Evolutionary conservation across 2,888 invertebrate species (phyloP).

Genomic region (Chorisops tibialis): DNA sequence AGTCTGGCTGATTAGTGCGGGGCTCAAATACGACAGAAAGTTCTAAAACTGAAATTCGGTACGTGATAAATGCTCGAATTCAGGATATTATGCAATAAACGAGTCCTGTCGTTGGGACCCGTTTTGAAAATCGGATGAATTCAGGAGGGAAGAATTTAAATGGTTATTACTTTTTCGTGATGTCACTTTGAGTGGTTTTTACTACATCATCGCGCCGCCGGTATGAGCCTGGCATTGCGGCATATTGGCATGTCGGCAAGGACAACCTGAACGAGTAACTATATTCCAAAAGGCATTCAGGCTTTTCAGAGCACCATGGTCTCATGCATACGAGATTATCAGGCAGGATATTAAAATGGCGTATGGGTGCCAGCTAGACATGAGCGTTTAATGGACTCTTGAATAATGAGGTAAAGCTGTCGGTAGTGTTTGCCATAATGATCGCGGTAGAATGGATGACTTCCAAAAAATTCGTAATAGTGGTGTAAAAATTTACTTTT

Average conservation of each 20-base stretch:
- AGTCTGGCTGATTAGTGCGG: slow-evolving; percentile 15
- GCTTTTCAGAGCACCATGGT: slow-evolving; percentile 14
- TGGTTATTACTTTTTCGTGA: slow-evolving; percentile 30
- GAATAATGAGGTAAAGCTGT: slow-evolving; percentile 10
- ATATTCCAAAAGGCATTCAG: slow-evolving; percentile 12
- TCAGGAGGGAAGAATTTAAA: slow-evolving; percentile 26
- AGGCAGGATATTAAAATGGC: slow-evolving; percentile 10
- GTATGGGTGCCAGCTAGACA: slow-evolving; percentile 5
- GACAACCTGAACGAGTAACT: slow-evolving; percentile 12
- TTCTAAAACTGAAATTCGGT: slow-evolving; percentile 25
- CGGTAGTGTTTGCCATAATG: too few relatives aligned
- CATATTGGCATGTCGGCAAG: not conserved
- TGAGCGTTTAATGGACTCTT: slow-evolving; percentile 6
- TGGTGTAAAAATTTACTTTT: too few relatives aligned
- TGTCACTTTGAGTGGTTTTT: slow-evolving; percentile 19
- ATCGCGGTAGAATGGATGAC: too few relatives aligned
- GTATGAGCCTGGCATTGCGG: not conserved
- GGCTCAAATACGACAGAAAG: slow-evolving; percentile 14
- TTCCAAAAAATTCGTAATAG: too few relatives aligned
- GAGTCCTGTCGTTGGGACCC: slow-evolving; percentile 5
- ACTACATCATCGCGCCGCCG: not conserved
- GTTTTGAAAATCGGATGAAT: slow-evolving; percentile 10
- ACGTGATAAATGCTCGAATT: slow-evolving; percentile 28
- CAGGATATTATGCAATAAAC: slow-evolving; percentile 27
- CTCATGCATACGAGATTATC: slow-evolving; percentile 20